These are phyloP conservation scores for Fulica atra DNA, from an alignment of 2,113 vertebrate species.

Conservation along the genomic window DNA sequence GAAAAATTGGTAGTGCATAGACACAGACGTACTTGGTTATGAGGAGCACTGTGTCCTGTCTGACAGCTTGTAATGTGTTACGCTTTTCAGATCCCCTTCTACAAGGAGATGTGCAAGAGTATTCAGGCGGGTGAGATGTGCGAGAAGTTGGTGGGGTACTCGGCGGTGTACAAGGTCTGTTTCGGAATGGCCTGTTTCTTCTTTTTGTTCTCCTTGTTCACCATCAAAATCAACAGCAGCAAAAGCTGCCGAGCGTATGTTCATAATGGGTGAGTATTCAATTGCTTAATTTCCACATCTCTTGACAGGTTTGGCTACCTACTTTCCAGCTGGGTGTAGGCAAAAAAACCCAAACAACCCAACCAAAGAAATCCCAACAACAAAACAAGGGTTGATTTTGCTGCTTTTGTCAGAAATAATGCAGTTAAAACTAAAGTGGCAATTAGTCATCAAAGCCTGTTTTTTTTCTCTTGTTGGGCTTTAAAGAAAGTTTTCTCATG, in stretches of 20 bases:
- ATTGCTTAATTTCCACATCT: not conserved
- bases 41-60: not conserved
- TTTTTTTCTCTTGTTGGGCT: not conserved
- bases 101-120: constrained; percentile 82
- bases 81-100: constrained; percentile 87
- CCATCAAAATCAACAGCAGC: constrained; percentile 87
- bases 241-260: constrained; percentile 88
- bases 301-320: not conserved
- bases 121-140: constrained; percentile 89
- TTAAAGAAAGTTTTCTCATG: not conserved
- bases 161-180: constrained; percentile 94
- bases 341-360: not conserved
- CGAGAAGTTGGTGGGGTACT: constrained; percentile 90
- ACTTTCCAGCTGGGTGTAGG: not conserved
- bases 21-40: rapidly evolving
- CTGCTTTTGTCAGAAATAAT: not conserved
- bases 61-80: not conserved
- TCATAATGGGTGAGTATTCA: constrained; percentile 89
- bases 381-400: not conserved
- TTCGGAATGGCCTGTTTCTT: constrained; percentile 99
- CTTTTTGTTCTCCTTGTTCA: constrained; percentile 87
- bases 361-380: not conserved
- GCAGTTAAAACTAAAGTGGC: not conserved
- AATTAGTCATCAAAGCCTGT: not conserved
- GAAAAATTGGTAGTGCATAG: not conserved